Evolutionary conservation across 1,140 invertebrate genomes (phyloP).

Genomic region (Drosophila novamexicana): DNA sequence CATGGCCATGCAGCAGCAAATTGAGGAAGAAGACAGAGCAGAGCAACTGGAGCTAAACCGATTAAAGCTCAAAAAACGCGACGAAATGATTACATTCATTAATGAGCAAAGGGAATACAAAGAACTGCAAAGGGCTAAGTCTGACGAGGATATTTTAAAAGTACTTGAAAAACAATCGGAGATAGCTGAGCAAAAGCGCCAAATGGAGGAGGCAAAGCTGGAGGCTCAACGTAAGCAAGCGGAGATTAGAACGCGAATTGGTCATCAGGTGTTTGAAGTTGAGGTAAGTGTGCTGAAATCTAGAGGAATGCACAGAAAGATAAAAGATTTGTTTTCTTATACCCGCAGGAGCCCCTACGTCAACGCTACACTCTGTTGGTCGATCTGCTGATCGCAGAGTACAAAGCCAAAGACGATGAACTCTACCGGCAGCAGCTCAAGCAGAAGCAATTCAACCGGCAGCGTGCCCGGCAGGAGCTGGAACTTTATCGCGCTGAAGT

Average conservation of each 20-base stretch:
- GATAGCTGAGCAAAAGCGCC: constrained; percentile 6
- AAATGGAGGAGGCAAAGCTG: constrained; percentile 20
- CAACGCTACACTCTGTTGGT: constrained; percentile 50
- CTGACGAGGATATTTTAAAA: constrained; percentile 16
- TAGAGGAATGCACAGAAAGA: not conserved
- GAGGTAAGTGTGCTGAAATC: constrained; percentile 31
- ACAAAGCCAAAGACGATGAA: constrained; percentile 62
- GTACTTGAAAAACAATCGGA: constrained; percentile 24
- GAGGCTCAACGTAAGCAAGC: constrained; percentile 36
- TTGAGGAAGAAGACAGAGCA: constrained; percentile 49
- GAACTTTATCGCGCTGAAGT: constrained; percentile 45
- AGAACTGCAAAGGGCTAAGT: constrained; percentile 14
- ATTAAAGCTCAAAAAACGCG: constrained; percentile 38
- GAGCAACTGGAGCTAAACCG: constrained; percentile 23
- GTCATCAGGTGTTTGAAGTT: constrained; percentile 49
- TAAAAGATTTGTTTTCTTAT: not conserved
- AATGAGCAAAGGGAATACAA: constrained; percentile 31
- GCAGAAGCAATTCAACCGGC: constrained; percentile 48
- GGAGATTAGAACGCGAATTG: constrained; percentile 53
- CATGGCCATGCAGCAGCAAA: constrained; percentile 44
- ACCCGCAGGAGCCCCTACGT: constrained; percentile 44
- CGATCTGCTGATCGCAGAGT: constrained; percentile 67
- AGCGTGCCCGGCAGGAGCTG: constrained; percentile 48
- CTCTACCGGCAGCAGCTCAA: constrained; percentile 61
- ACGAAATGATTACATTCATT: constrained; percentile 41